A percentile compares a stretch with the other conserved stretches of the same genome.
Evolutionary conservation across 1,140 invertebrate genomes (phyloP).

Genomic region (Harpegnathos saltator): DNA sequence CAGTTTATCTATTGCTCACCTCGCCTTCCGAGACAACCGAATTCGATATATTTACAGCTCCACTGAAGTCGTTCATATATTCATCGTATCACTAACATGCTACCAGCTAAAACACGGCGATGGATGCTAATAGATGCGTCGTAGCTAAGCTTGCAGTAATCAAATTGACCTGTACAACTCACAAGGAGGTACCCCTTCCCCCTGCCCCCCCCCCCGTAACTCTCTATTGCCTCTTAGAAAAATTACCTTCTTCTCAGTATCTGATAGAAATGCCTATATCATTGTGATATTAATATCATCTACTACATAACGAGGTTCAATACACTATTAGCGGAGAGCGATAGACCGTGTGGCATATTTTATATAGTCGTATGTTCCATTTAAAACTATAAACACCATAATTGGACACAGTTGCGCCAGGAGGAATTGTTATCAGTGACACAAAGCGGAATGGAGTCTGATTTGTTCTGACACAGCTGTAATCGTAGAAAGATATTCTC

Average conservation of each 20-base stretch:
- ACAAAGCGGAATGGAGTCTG: not conserved
- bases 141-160: conserved; percentile 55
- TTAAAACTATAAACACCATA: conserved; percentile 44
- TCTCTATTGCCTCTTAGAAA: conserved; percentile 32
- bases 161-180: conserved; percentile 52
- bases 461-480: not conserved
- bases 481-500: not conserved
- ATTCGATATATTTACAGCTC: conserved; percentile 46
- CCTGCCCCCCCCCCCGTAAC: no score
- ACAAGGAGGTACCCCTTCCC: conserved; percentile 16
- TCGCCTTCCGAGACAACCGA: conserved; percentile 23
- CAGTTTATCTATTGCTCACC: conserved; percentile 49
- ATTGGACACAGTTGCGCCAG: conserved; percentile 38
- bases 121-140: conserved; percentile 43
- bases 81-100: conserved; percentile 48
- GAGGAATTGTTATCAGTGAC: not conserved
- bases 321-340: conserved; percentile 14
- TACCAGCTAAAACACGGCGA: conserved; percentile 55
- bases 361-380: conserved; percentile 24
- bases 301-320: conserved; percentile 28
- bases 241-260: conserved; percentile 42
- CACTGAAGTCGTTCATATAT: conserved; percentile 17
- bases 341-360: conserved; percentile 10
- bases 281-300: conserved; percentile 31
- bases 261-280: conserved; percentile 47